Base-by-base conservation (phyloP, 1,140 invertebrate species). In the Dendrolimus punctatus region DNA sequence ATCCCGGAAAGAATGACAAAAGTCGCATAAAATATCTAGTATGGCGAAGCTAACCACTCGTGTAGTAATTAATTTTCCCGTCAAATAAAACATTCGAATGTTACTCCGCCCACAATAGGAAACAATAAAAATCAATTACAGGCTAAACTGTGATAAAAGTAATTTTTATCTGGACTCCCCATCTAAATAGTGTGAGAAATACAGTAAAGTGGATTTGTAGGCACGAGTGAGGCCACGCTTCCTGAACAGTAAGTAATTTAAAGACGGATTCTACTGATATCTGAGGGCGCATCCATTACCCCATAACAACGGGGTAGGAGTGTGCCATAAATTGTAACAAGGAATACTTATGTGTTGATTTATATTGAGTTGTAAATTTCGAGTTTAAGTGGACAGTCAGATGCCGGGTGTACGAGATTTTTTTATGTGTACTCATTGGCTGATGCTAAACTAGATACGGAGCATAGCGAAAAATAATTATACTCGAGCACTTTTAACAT, bases 241-340 rank as follows among this genome's bases (percentile, higher is more conserved):
- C 81, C 80, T 76, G 69, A 71, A 62, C 63, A 58, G 67, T 80
- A 76, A 80, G 78, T 83, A 75, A 83, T 81, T 83, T 83, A 80
- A 79, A 80, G 79, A 78, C 77, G 67, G 60, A 57, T 59, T 62
- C 69, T 54, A 58, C 63, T 80, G 78, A 80, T 84, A 83, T 80
- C 82, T 85, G 68, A 62, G 68, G 68, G 62, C 67, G 71, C 77
- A 82, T 85, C 76, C 72, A 85, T 82, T 85, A 82, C 73, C 55
- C 60, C 46, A 59, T 66, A 71, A 75, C 73, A 76, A 73, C 70
- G 66, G 68, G 66, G 61, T 72, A 73, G 63, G 62, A 68, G 71
- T 66, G 69, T 70, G 62, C 68, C 59, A 75, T 85, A 85, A 79
- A 82, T 81, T 82, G 76, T 75, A 55, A 71, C 52, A 58, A 51